A percentile compares a stretch with the other conserved stretches of the same genome.
phyloP scores from a whole-genome alignment of 2,797 vertebrate species.

The Petrocephalus sullivani region DNA sequence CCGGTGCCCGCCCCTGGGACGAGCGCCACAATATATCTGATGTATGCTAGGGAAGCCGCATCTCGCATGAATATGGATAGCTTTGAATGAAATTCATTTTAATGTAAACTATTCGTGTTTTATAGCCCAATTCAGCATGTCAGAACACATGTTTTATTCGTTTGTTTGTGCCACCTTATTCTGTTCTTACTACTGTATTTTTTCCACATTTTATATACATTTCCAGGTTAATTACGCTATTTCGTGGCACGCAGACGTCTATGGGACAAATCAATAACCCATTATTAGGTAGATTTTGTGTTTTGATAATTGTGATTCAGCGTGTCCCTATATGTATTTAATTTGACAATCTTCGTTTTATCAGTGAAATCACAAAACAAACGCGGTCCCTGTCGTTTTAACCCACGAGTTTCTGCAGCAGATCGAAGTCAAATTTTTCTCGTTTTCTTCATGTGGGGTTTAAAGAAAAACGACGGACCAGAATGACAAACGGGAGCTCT shows the following conservation, averaged over 20 bases:
- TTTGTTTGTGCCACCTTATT: neutral
- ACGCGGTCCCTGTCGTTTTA: neutral
- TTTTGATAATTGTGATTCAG: neutral
- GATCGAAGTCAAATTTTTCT: neutral
- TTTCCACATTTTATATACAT: neutral
- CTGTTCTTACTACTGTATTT: neutral
- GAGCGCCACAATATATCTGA: neutral
- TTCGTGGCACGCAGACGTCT: neutral
- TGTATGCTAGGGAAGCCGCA: neutral
- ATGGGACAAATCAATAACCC: neutral
- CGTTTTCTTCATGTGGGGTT: neutral
- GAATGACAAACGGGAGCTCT: neutral
- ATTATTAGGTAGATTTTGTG: neutral
- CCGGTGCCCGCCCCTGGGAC: neutral
- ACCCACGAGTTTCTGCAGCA: neutral
- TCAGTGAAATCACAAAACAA: neutral
- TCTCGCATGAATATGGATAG: neutral
- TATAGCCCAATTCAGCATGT: neutral
- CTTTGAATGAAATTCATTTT: neutral
- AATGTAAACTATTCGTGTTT: neutral
- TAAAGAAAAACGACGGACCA: neutral
- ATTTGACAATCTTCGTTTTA: neutral
- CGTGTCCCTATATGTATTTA: neutral
- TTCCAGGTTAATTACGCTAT: neutral
- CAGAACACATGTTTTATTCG: neutral